These are phyloP conservation scores for Andricus grossulariae DNA, from an alignment of 1,140 invertebrate species.

Conservation along the genomic window DNA sequence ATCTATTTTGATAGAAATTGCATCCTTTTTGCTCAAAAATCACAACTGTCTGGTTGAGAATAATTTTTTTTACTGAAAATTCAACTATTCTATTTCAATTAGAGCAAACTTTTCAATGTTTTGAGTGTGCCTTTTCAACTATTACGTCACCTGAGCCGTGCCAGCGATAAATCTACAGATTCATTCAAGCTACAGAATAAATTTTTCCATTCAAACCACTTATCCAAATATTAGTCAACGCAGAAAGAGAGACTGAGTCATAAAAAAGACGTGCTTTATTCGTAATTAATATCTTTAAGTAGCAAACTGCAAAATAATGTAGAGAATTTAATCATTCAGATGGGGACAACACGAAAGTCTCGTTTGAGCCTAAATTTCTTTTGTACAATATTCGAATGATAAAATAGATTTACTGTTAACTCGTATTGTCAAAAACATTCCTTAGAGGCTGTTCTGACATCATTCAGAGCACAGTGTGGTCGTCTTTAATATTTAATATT, in stretches of 20 bases:
- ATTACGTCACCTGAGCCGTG: too few relatives aligned
- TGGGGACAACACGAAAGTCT: background rate
- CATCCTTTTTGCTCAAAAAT: too few relatives aligned
- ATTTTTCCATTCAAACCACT: too few relatives aligned
- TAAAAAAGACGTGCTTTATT: constrained; percentile 53
- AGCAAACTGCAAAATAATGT: constrained; percentile 49
- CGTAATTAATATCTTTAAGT: constrained; percentile 46
- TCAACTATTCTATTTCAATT: too few relatives aligned
- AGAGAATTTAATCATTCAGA: constrained; percentile 29
- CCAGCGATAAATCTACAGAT: too few relatives aligned
- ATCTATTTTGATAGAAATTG: too few relatives aligned
- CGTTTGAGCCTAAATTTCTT: background rate
- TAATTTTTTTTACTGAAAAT: too few relatives aligned
- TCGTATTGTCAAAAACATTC: background rate
- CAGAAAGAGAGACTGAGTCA: background rate
- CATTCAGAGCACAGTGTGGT: background rate
- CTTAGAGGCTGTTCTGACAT: background rate
- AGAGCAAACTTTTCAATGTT: too few relatives aligned
- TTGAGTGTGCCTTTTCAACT: too few relatives aligned
- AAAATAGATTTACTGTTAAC: background rate
- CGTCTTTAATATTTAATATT: background rate
- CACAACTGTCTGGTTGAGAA: too few relatives aligned
- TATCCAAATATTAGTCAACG: too few relatives aligned
- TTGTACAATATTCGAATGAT: constrained; percentile 11
- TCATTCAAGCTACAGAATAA: too few relatives aligned